A percentile compares a stretch with the other conserved stretches of the same genome.
These are phyloP conservation scores for Arenaria interpres DNA, from an alignment of 2,113 vertebrate genomes.

Conservation along the genomic window DNA sequence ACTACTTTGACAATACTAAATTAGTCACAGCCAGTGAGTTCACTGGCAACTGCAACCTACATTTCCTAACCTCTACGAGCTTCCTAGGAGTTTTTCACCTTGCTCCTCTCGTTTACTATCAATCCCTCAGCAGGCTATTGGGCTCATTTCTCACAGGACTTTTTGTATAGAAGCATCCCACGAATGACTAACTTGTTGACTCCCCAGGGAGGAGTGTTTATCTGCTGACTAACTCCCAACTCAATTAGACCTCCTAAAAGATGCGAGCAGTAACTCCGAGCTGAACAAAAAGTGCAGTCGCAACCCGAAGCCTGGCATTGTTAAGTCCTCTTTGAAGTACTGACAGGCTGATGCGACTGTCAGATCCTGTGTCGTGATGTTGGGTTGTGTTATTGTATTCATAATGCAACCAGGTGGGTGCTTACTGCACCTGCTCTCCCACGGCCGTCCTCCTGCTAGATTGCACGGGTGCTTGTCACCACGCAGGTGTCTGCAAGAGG, in stretches of 20 bases:
- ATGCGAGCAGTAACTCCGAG: fast-evolving
- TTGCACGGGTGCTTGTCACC: fast-evolving
- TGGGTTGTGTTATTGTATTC: not conserved
- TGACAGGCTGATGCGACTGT: not conserved
- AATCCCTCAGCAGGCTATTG: not conserved
- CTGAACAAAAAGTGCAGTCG: not conserved
- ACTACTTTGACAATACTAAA: not conserved
- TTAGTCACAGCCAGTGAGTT: conserved; percentile 25
- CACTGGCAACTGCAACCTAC: not conserved
- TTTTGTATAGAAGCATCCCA: not conserved
- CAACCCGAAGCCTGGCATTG: not conserved
- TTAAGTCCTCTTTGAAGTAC: not conserved
- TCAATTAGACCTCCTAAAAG: not conserved
- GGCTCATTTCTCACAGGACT: not conserved
- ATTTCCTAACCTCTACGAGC: not conserved
- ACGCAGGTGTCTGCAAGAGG: not conserved
- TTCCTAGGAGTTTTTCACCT: not conserved
- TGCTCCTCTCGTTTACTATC: not conserved
- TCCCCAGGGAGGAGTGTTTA: not conserved
- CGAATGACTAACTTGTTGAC: not conserved
- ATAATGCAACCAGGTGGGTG: not conserved
- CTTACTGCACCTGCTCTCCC: not conserved
- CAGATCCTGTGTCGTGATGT: not conserved
- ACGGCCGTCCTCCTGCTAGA: fast-evolving
- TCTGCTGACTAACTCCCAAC: not conserved